phyloP scores from a whole-genome alignment of 2,888 invertebrate species.

The Polymixis lichenea region DNA sequence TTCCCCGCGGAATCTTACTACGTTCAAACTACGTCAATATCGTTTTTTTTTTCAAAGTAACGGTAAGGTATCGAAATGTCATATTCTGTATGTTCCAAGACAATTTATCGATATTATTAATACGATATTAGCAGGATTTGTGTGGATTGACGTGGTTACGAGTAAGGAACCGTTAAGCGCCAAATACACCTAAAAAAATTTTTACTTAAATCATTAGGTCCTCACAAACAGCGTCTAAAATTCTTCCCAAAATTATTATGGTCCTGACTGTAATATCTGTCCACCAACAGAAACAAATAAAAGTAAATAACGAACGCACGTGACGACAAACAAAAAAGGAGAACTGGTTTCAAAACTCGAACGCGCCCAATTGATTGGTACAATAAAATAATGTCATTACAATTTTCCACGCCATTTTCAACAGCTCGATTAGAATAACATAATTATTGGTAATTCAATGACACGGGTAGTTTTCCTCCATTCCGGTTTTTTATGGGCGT shows the following conservation, averaged over 20 bases:
- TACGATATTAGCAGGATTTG: no score
- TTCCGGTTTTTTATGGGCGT: conserved; percentile 60
- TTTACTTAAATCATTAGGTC: no score
- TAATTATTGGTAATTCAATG: conserved; percentile 65
- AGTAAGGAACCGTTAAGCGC: no score
- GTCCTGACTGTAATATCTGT: neutral
- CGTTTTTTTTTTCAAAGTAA: no score
- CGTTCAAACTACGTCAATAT: no score
- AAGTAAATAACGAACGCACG: neutral
- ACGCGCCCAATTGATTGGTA: conserved; percentile 43
- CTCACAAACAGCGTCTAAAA: neutral
- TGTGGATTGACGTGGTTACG: no score
- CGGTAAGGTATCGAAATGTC: no score
- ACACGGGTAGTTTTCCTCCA: conserved; percentile 58
- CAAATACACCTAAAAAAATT: no score
- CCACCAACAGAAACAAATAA: neutral
- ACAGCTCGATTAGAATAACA: conserved; percentile 56
- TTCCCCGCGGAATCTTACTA: no score
- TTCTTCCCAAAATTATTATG: neutral
- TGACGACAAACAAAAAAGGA: conserved; percentile 4
- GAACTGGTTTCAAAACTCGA: conserved; percentile 38
- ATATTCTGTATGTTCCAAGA: no score
- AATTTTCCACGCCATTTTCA: conserved; percentile 62
- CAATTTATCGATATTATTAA: no score
- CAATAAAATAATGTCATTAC: conserved; percentile 67